phyloP scores from a whole-genome alignment of 1,140 invertebrate genomes.

The Eriosoma lanigerum region DNA sequence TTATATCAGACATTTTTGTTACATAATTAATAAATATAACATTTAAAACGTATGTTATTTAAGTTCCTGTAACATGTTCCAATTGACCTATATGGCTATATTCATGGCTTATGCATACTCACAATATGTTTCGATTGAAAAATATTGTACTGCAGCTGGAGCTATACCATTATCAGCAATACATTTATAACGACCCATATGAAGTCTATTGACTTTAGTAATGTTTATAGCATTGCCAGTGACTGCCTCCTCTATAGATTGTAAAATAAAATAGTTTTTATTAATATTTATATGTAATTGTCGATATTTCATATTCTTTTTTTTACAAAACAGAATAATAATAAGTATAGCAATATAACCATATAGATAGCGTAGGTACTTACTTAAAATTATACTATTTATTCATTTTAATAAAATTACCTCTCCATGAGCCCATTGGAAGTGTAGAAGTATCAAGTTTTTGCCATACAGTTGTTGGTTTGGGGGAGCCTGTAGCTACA shows the following conservation, averaged over 20 bases:
- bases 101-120: constrained; percentile 66
- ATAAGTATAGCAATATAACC: too few species aligned
- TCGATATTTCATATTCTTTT: too few species aligned
- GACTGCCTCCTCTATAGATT: constrained; percentile 60
- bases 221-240: constrained; percentile 76
- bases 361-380: too few species aligned
- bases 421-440: constrained; percentile 64
- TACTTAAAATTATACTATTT: too few species aligned
- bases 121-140: constrained; percentile 85
- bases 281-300: too few species aligned
- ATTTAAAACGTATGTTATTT: too few species aligned
- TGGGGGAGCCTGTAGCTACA: constrained; percentile 72
- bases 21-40: too few species aligned
- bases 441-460: constrained; percentile 69
- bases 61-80: too few species aligned
- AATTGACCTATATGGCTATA: too few species aligned
- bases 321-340: too few species aligned
- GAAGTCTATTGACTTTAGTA: constrained; percentile 76
- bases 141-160: constrained; percentile 77
- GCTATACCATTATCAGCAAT: constrained; percentile 85
- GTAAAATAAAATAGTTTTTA: not conserved
- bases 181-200: constrained; percentile 85
- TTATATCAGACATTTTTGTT: too few species aligned
- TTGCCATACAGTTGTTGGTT: constrained; percentile 75
- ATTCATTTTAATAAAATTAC: constrained; percentile 57